These are phyloP conservation scores for Papilio elwesi DNA, from an alignment of 2,888 invertebrate genomes.

Conservation along the genomic window DNA sequence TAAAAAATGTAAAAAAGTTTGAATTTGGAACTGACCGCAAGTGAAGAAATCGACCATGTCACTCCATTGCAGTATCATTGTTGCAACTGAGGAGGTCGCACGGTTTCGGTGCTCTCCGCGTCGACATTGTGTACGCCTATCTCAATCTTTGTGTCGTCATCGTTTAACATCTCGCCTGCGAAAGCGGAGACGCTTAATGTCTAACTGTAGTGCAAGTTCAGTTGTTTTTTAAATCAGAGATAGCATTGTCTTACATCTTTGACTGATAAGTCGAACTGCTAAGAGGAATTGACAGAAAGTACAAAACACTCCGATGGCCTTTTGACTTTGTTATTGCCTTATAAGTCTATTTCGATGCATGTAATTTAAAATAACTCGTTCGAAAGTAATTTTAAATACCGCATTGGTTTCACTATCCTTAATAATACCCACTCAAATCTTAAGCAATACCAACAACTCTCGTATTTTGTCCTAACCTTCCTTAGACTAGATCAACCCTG, in stretches of 20 bases:
- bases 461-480: not conserved
- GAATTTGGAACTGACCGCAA: slow-evolving; percentile 72
- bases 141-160: slow-evolving; percentile 61
- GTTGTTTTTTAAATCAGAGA: slow-evolving; percentile 45
- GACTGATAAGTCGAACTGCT: not conserved
- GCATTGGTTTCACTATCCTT: too few species aligned
- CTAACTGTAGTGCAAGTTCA: slow-evolving; percentile 61
- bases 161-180: slow-evolving; percentile 50
- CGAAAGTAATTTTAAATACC: too few species aligned
- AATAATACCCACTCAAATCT: too few species aligned
- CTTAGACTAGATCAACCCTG: not conserved
- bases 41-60: slow-evolving; percentile 79
- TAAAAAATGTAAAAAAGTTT: slow-evolving; percentile 45
- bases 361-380: too few species aligned
- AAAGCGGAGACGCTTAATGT: slow-evolving; percentile 50
- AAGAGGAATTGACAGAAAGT: not conserved
- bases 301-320: not conserved
- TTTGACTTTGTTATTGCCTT: slow-evolving; percentile 4
- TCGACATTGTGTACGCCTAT: slow-evolving; percentile 64
- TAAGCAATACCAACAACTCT: too few species aligned
- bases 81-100: slow-evolving; percentile 73
- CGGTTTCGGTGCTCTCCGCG: slow-evolving; percentile 58
- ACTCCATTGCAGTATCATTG: slow-evolving; percentile 79
- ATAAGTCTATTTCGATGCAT: too few species aligned
- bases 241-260: not conserved